Percentiles rank a stretch among this genome's conserved stretches.
These are phyloP conservation scores for Lepus oiostolus DNA, from an alignment of 2,797 vertebrate species.

Conservation along the genomic window DNA sequence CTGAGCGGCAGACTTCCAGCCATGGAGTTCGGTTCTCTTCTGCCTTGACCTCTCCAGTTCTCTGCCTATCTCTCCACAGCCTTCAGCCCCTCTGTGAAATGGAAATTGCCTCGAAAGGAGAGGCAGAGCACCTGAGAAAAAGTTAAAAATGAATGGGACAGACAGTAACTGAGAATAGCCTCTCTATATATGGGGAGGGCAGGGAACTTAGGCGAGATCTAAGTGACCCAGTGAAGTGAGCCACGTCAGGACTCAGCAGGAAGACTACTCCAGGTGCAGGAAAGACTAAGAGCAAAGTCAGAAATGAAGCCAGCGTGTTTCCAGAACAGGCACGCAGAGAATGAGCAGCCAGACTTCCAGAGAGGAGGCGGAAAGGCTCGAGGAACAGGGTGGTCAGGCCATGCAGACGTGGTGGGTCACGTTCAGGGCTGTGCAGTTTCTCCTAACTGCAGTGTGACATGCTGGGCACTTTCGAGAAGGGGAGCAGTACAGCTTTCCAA, in stretches of 20 bases:
- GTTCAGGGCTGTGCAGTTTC: not conserved
- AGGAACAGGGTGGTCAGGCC: not conserved
- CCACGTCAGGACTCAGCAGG: not conserved
- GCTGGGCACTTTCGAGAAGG: not conserved
- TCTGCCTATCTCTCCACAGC: not conserved
- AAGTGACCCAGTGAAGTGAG: not conserved
- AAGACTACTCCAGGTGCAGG: not conserved
- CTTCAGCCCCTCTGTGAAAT: not conserved
- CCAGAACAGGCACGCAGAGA: not conserved
- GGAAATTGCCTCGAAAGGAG: not conserved
- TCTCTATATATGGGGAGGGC: not conserved
- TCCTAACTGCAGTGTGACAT: not conserved
- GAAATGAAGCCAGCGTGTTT: not conserved
- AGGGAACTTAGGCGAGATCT: not conserved
- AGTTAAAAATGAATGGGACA: not conserved
- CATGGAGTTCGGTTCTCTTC: not conserved
- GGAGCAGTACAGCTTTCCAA: not conserved
- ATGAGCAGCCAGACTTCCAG: not conserved
- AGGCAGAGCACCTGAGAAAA: not conserved
- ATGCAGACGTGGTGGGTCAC: fast-evolving
- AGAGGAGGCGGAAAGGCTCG: fast-evolving
- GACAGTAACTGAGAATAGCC: not conserved
- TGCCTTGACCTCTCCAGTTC: not conserved
- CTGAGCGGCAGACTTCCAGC: not conserved
- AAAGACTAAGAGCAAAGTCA: not conserved